Evolutionary conservation across 2,797 vertebrate genomes (phyloP).

Genomic region (Rhabdophis nuchalis): DNA sequence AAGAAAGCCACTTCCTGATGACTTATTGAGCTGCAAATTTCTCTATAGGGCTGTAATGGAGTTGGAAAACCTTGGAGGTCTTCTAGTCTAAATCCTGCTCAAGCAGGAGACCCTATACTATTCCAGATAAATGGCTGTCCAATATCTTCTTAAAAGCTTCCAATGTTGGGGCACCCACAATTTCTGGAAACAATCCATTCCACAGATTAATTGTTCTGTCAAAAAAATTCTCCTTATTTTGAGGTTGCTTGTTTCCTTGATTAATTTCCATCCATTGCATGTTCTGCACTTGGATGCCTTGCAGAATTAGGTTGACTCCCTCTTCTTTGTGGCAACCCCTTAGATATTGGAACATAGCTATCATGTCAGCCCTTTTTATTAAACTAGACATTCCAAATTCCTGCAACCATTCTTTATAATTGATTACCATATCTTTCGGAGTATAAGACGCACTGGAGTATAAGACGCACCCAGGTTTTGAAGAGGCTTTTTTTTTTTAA

Average conservation of each 20-base stretch:
- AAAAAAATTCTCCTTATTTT: not conserved
- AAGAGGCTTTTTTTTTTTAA: too few relatives aligned
- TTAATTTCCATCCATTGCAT: not conserved
- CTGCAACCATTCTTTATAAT: not conserved
- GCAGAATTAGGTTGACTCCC: not conserved
- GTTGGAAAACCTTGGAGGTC: not conserved
- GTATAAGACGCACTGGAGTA: too few relatives aligned
- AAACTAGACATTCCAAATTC: not conserved
- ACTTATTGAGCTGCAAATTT: not conserved
- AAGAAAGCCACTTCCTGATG: not conserved
- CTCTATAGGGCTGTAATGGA: not conserved
- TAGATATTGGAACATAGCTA: not conserved
- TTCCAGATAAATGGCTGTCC: not conserved
- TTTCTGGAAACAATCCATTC: not conserved
- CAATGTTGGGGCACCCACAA: not conserved
- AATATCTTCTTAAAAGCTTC: not conserved
- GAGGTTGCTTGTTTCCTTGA: not conserved
- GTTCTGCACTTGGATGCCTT: not conserved
- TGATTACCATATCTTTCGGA: too few relatives aligned
- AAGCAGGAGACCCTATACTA: not conserved
- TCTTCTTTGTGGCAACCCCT: not conserved
- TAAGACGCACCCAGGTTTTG: too few relatives aligned
- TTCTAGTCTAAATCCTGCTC: not conserved
- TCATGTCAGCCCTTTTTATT: not conserved
- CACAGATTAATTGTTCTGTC: not conserved